A percentile compares a stretch with the other conserved stretches of the same genome.
Conservation (phyloP, 2,888 invertebrate species). For the Chaetoderma sp. region DNA sequence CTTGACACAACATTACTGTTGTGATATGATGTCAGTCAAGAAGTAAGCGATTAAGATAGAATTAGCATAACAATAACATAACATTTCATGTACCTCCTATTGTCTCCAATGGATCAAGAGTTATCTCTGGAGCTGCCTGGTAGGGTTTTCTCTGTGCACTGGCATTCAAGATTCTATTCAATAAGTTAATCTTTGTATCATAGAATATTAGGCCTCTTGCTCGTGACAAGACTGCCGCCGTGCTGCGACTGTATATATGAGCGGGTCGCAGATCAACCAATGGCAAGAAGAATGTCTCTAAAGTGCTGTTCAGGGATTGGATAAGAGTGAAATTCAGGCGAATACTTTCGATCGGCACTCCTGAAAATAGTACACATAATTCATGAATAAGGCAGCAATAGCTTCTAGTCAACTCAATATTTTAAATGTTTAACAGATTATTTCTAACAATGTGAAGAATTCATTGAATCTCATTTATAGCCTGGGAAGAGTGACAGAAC, state of each 20-base stretch:
- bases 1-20: neutral
- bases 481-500: too few relatives aligned
- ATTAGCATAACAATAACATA: neutral
- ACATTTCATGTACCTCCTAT: conserved; percentile 54
- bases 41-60: neutral
- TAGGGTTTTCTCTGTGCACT: conserved; percentile 65
- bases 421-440: too few relatives aligned
- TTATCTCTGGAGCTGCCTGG: conserved; percentile 67
- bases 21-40: too few relatives aligned
- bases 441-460: too few relatives aligned
- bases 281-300: conserved; percentile 65
- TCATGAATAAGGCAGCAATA: too few relatives aligned
- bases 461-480: too few relatives aligned
- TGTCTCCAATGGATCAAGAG: conserved; percentile 65
- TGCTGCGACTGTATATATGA: conserved; percentile 54
- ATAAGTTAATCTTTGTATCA: conserved; percentile 62
- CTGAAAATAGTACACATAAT: conserved; percentile 47
- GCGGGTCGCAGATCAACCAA: conserved; percentile 63
- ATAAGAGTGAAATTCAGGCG: conserved; percentile 63
- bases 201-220: conserved; percentile 60
- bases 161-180: conserved; percentile 64
- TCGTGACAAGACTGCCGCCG: conserved; percentile 54
- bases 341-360: conserved; percentile 62
- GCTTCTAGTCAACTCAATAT: too few relatives aligned
- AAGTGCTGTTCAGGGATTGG: conserved; percentile 61